A percentile compares a stretch with the other conserved stretches of the same genome.
These are phyloP conservation scores for Halcyon badia DNA, from an alignment of 2,797 vertebrate genomes.

Conservation along the genomic window DNA sequence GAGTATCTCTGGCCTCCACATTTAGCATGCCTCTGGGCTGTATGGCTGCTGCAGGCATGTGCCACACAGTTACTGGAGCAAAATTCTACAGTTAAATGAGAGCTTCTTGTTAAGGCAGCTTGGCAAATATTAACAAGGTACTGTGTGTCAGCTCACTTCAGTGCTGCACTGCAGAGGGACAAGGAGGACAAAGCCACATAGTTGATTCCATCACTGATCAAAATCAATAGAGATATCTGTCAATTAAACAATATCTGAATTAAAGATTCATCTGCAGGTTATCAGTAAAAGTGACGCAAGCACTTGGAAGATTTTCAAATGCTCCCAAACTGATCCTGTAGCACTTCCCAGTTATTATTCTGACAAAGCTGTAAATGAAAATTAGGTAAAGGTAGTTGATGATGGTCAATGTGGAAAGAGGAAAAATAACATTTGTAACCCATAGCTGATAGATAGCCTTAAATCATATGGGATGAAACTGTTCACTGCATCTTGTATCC, in stretches of 20 bases:
- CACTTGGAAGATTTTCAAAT: constrained; percentile 12
- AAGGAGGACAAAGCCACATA: background rate
- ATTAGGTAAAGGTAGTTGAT: background rate
- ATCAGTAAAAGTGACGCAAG: background rate
- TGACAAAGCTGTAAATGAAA: background rate
- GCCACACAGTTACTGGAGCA: background rate
- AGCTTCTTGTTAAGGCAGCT: background rate
- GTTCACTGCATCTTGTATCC: background rate
- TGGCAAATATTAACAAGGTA: background rate
- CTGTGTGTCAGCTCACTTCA: constrained; percentile 22
- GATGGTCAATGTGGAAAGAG: background rate
- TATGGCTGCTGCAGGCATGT: constrained; percentile 15
- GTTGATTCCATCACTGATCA: background rate
- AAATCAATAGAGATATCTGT: background rate
- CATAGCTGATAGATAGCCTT: background rate
- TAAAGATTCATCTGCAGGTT: background rate
- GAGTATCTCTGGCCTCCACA: background rate
- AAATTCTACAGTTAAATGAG: background rate
- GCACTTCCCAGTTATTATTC: background rate
- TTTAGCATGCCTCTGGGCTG: constrained; percentile 23
- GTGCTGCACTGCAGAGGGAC: background rate
- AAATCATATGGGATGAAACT: background rate
- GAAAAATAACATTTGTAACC: background rate
- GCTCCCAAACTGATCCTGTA: background rate
- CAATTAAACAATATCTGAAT: background rate